These are phyloP conservation scores for Macrophya alboannulata DNA, from an alignment of 2,888 invertebrate genomes.

Conservation along the genomic window DNA sequence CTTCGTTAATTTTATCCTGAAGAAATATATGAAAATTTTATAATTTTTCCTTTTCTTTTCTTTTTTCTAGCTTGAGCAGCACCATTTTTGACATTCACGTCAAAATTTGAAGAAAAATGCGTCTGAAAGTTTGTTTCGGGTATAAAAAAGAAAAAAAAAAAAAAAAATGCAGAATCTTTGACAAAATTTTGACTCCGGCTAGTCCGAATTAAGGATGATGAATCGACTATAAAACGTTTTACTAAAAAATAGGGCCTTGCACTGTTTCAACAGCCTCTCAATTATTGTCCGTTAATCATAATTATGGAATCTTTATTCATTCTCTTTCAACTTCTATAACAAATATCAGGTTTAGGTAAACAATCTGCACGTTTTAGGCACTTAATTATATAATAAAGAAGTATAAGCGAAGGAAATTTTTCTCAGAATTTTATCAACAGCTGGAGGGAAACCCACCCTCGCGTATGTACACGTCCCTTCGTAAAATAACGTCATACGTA, in stretches of 20 bases:
- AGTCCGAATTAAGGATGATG: too few relatives aligned
- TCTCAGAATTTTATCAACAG: background rate
- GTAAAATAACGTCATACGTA: background rate
- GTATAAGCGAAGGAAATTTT: background rate
- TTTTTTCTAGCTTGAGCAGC: background rate
- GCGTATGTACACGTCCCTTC: background rate
- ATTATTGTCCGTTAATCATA: background rate
- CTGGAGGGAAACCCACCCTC: background rate
- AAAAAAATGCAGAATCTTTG: too few relatives aligned
- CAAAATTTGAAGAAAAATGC: too few relatives aligned
- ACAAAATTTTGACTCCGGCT: too few relatives aligned
- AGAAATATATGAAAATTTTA: too few relatives aligned
- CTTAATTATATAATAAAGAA: background rate
- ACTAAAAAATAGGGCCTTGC: background rate
- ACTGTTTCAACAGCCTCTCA: too few relatives aligned
- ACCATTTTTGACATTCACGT: background rate
- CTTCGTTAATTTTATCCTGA: slow-evolving; percentile 13
- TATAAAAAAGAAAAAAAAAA: too few relatives aligned
- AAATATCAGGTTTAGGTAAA: background rate
- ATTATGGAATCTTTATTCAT: background rate
- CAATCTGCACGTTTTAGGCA: background rate
- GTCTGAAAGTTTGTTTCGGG: too few relatives aligned
- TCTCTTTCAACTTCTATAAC: background rate
- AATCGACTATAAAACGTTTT: background rate
- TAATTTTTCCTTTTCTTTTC: background rate